Evolutionary conservation across 2,797 vertebrate genomes (phyloP), one percentile per base, ranked within the genome.

Genomic region (Echeneis naucrates): DNA sequence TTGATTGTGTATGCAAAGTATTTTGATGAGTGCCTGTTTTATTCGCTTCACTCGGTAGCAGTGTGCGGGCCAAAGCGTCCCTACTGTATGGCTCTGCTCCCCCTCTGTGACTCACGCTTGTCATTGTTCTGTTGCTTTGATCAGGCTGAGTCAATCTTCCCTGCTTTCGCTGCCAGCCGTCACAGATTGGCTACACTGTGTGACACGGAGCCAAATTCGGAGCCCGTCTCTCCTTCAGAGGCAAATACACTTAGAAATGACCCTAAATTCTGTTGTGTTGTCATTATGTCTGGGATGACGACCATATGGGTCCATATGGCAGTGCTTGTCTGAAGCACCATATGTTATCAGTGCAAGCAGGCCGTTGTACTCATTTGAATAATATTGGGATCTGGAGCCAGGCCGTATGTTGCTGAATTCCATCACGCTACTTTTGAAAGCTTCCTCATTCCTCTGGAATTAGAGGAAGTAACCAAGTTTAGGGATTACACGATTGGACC

Each of bases 291-390:
- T 89, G 81, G 83, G 92, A 87, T 86, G 82, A 78, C 44, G 68
- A 81, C 90, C 91, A 91, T 93, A 92, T 92, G 92, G 80, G 87
- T 87, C 86, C 93, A 91, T 93, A 92, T 93, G 92, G 93, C 85
- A 70, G 68, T 47, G 73, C 75, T 82, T 85, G 79, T 93, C 82
- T 90, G 75, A 90, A 87, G 79, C 85, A 64, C 88, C 91, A 92
- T 92, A 93, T 93, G 92, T 89, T 86, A 87, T 89, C 82, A 80
- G 82, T 72, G 60, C 72, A 79, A 81, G 74, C 92, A 89, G 87
- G 70, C 90, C 85, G 82, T 81, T 69, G 83, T 53, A 59, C 80
- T 86, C 72, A 85, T 92, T 88, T 89, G 67, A 87, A 89, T 89
- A 84, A 87, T 87, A 81, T 76, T 77, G 81, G 85, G 80, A 81